phyloP scores from a whole-genome alignment of 2,797 vertebrate species.

The Acanthiza pusilla region DNA sequence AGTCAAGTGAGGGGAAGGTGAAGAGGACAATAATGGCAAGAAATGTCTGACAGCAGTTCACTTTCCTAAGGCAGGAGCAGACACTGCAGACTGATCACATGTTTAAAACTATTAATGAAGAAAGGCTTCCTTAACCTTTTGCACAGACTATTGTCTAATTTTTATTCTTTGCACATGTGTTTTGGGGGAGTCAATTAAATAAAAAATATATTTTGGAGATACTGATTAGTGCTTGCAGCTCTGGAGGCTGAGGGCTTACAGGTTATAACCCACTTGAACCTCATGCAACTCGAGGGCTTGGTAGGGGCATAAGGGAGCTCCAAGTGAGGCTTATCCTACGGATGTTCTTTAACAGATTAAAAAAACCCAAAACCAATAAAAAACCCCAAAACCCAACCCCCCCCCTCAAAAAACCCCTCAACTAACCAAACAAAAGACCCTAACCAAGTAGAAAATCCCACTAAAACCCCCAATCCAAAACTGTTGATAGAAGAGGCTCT shows the following conservation, averaged over 20 bases:
- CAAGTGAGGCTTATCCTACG: not conserved
- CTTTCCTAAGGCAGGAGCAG: not conserved
- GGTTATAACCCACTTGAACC: not conserved
- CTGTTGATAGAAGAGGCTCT: not conserved
- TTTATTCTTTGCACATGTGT: not conserved
- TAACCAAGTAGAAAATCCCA: not conserved
- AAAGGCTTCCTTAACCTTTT: not conserved
- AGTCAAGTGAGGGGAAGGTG: not conserved
- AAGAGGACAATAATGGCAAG: not conserved
- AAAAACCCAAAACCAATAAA: not conserved
- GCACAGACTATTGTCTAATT: not conserved
- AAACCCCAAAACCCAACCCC: not conserved
- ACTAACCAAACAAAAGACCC: not conserved
- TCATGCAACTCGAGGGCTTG: not conserved
- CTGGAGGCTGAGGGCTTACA: not conserved
- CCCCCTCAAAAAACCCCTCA: not conserved
- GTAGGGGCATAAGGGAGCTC: not conserved
- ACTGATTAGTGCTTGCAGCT: not conserved
- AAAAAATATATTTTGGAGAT: not conserved
- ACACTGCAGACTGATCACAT: not conserved
- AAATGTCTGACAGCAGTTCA: not conserved
- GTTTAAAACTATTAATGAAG: not conserved
- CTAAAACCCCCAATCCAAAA: not conserved
- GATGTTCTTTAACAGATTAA: not conserved
- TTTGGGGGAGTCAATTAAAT: not conserved